Base-by-base conservation (phyloP, 1,140 invertebrate genomes). In the Cryptotermes secundus region DNA sequence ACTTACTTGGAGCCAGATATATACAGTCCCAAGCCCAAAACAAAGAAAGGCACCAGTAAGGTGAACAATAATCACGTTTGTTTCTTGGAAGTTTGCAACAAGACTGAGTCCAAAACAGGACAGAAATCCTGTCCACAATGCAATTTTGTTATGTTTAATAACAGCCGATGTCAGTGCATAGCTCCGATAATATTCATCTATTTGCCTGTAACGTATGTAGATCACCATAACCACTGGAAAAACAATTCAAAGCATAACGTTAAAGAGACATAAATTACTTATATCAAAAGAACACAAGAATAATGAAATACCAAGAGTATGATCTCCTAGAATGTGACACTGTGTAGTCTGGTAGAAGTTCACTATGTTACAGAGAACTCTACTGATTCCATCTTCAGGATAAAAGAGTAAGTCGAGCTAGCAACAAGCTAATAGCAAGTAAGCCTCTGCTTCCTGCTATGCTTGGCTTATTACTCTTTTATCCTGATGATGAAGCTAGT, bases 61-160 rank as follows among this genome's bases (percentile, higher is more conserved):
- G 87, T 96, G 95, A 26, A 96, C 92, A 81, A 91, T 89, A 14
- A 95, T 87, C 9, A 95, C 92, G 87, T 94, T 94, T 0, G 93
- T 94, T 89, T 96, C 95, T 91, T 96, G 94, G 89, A 96, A 96
- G 88, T 95, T 95, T 16, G 93, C 95, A 4, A 95, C 94, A 26
- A 96, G 88, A 84, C 93, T 94, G n/a, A 95, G 90, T 65, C 95
- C 95, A 84, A 95, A 86, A 59, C 92, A 91, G 72, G 93, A 91
- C 12, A 91, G 53, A 59, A 93, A 87, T 1, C 95, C 95, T 26
- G 94, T 88, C 87, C 90, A 91, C 34, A 94, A 86, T 1, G 91
- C 89, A 35, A 90, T 87, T 79, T 88, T 89, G 87, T 95, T 95
- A 80, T 93, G 90, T 85, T 90, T 91, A 45, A 90, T 84, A 34